A percentile compares a stretch with the other conserved stretches of the same genome.
These are phyloP conservation scores for Nannoperca obscura DNA, from an alignment of 2,797 vertebrate genomes.

Conservation along the genomic window DNA sequence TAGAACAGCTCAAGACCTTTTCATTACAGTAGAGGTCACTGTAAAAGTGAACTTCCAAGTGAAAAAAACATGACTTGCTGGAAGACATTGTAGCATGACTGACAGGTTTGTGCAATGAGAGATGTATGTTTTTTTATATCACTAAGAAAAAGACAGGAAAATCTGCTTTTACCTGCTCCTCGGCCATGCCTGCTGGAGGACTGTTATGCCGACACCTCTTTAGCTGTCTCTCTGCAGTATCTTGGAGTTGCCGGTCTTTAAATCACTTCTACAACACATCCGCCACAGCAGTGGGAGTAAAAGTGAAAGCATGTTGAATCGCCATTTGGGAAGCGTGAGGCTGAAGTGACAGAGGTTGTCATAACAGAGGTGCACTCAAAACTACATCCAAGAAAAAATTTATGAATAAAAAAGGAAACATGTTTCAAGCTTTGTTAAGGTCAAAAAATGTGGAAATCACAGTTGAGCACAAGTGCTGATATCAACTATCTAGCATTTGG, in stretches of 20 bases:
- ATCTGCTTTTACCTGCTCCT: conserved; percentile 8
- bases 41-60: background rate
- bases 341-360: background rate
- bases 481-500: too few species aligned
- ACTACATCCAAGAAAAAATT: background rate
- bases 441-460: background rate
- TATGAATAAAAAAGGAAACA: background rate
- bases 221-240: conserved; percentile 5
- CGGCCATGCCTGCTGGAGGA: background rate
- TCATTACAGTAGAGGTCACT: background rate
- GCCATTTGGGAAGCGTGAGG: background rate
- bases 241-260: conserved; percentile 17
- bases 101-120: conserved; percentile 17
- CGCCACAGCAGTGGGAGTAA: background rate
- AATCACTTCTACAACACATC: conserved; percentile 13
- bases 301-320: background rate
- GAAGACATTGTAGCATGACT: background rate
- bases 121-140: background rate
- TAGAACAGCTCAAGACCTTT: background rate
- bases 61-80: background rate
- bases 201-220: conserved; percentile 1
- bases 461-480: background rate
- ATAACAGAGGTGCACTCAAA: background rate
- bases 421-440: background rate
- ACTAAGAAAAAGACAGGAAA: conserved; percentile 2